Conservation (phyloP, 1,140 invertebrate genomes). For the Platyscapa corneri region DNA sequence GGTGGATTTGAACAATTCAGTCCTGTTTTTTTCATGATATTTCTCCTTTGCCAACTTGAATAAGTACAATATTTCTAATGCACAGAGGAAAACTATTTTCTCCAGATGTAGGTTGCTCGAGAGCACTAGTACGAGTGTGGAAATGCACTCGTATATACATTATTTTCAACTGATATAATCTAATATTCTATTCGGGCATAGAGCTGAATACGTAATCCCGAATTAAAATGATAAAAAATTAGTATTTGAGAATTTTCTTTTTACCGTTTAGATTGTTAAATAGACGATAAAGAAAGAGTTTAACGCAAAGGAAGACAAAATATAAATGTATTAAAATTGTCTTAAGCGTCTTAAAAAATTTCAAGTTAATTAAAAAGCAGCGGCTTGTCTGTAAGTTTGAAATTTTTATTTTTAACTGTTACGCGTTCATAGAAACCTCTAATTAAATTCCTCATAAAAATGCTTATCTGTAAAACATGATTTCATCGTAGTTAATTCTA, state of each 20-base stretch:
- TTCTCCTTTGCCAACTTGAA: too few relatives aligned
- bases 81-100: too few relatives aligned
- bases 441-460: not conserved
- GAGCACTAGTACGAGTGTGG: too few relatives aligned
- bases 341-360: not conserved
- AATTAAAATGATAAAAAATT: not conserved
- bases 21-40: too few relatives aligned
- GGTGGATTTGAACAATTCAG: too few relatives aligned
- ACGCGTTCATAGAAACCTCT: not conserved
- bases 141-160: not conserved
- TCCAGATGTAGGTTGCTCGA: too few relatives aligned
- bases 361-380: not conserved
- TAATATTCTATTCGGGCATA: not conserved
- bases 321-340: not conserved
- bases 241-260: too few relatives aligned
- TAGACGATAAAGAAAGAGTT: not conserved
- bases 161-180: not conserved
- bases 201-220: not conserved
- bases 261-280: not conserved
- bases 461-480: not conserved
- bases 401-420: not conserved
- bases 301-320: not conserved
- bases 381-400: not conserved
- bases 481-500: not conserved
- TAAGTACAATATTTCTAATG: too few relatives aligned